Percentiles rank a stretch among this genome's conserved stretches.
These are phyloP conservation scores for Acanthosepion esculentum DNA, from an alignment of 2,888 invertebrate species.

Conservation along the genomic window DNA sequence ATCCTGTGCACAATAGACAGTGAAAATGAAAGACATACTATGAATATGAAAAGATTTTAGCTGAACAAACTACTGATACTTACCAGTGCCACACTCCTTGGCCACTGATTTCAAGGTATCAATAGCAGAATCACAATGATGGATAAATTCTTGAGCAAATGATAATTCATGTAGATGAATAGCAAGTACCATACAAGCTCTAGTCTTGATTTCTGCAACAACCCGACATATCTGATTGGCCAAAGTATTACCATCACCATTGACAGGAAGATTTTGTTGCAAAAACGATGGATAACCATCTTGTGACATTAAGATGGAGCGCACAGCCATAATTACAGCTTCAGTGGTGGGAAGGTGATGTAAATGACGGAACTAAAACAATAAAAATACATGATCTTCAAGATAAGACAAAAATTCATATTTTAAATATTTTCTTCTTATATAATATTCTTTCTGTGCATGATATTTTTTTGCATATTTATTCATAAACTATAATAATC, in stretches of 20 bases:
- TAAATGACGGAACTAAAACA: constrained; percentile 65
- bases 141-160: constrained; percentile 72
- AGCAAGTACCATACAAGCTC: constrained; percentile 72
- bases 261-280: constrained; percentile 66
- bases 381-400: constrained; percentile 47
- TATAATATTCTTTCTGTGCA: background rate
- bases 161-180: constrained; percentile 69
- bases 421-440: background rate
- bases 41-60: too few relatives aligned
- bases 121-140: constrained; percentile 70
- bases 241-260: constrained; percentile 69
- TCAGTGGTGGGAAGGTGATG: constrained; percentile 68
- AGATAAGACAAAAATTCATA: background rate
- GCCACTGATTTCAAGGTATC: constrained; percentile 73
- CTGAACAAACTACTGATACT: background rate
- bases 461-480: too few relatives aligned
- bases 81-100: constrained; percentile 72
- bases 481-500: too few relatives aligned
- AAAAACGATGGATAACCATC: constrained; percentile 64
- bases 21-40: too few relatives aligned
- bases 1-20: too few relatives aligned
- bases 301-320: constrained; percentile 67
- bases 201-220: constrained; percentile 73
- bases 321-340: constrained; percentile 69
- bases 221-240: constrained; percentile 73